Base-by-base conservation (phyloP, 1,140 invertebrate species). In the Drosophila pruinosa region DNA sequence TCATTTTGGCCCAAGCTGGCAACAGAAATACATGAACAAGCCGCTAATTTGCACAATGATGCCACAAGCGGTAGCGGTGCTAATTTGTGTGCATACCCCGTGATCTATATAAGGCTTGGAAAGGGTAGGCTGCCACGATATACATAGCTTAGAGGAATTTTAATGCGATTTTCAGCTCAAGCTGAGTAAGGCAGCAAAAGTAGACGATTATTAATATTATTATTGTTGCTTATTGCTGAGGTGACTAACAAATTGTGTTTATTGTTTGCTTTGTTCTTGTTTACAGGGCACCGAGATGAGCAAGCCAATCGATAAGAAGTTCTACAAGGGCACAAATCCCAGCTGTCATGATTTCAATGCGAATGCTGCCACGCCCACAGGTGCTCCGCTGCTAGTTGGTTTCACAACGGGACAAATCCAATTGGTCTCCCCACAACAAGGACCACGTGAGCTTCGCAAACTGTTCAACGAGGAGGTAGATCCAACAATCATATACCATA, bases 331-430 rank as follows among this genome's bases (percentile, higher is more conserved):
- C 85, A 99, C 98, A 72, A 99, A 97, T 93, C 98, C 98, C 50
- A 99, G 98, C 19, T 99, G 98, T 92, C 99, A 99, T 93, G 98
- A 99, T 93, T 99, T 99, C 92, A 99, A 99, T 93, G 93, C 95
- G 65, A 93, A 95, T 59, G 95, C 96, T 57, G 95, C 97, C 52
- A 95, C 95, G 45, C 92, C 93, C 43, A 97, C 98, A 48, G 96
- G 95, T 91, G 95, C 97, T 43, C 95, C 94, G 36, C 93, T 99
- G 61, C 92, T 99, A 75, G 97, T 99, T 81, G 98, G 99, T 41
- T 99, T 99, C 93, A 98, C 97, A 88, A 98, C 97, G 41, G 99
- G 99, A 68, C 98, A 97, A 93, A 98, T 99, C 90, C 98, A 99
- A 92, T 93, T 99, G 61, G 97, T 99, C 90, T 98, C 99, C 93